Evolutionary conservation across 2,797 vertebrate species (phyloP).

Genomic region (Microctenopoma lineatum): DNA sequence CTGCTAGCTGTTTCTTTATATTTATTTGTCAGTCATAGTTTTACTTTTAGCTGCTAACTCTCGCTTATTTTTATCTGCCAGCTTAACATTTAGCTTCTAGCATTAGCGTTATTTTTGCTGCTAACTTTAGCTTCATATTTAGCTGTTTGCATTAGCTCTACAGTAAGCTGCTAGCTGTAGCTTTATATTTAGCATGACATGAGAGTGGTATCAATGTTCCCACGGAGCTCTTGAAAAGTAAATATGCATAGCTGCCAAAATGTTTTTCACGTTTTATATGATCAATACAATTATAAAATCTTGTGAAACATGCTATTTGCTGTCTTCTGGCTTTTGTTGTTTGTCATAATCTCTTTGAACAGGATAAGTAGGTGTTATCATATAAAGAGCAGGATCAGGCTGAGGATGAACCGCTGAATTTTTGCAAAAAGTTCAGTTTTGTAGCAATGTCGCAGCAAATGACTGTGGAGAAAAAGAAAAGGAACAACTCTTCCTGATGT

Average conservation of each 20-base stretch:
- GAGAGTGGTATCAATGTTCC: not conserved
- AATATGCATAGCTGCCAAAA: slow-evolving; percentile 9
- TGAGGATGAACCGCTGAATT: slow-evolving; percentile 30
- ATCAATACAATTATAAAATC: not conserved
- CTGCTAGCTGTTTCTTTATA: too few species aligned
- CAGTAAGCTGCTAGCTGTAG: too few species aligned
- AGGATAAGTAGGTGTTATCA: not conserved
- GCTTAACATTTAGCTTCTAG: too few species aligned
- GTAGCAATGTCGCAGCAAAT: slow-evolving; percentile 22
- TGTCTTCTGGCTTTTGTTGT: not conserved
- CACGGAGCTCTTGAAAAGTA: not conserved
- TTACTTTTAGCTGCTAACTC: too few species aligned
- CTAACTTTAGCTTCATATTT: too few species aligned
- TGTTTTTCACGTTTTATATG: slow-evolving; percentile 12
- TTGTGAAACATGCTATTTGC: not conserved
- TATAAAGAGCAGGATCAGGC: not conserved
- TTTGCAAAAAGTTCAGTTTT: slow-evolving; percentile 33
- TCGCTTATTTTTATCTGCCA: too few species aligned
- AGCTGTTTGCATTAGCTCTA: too few species aligned
- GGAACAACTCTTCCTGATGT: slow-evolving; percentile 57
- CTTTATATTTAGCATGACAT: too few species aligned
- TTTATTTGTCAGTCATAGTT: too few species aligned
- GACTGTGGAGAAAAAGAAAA: slow-evolving; percentile 38
- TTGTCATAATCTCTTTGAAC: not conserved
- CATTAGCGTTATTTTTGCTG: too few species aligned